These are phyloP conservation scores for Solen grandis DNA, from an alignment of 1,140 invertebrate species.

Conservation along the genomic window DNA sequence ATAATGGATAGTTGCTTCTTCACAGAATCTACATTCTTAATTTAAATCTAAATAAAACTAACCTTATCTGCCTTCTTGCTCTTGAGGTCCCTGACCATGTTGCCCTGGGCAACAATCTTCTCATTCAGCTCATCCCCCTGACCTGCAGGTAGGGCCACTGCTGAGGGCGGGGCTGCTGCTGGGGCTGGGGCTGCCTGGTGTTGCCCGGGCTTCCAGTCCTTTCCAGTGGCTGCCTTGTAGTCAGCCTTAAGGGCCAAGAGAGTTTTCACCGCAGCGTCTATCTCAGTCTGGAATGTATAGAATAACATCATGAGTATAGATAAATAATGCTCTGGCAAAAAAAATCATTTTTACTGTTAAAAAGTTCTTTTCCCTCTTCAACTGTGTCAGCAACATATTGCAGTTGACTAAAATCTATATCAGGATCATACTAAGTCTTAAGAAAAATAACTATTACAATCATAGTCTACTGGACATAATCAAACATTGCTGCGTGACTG, in stretches of 20 bases:
- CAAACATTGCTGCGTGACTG: too few species aligned
- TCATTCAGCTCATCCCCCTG: slow-evolving; percentile 79
- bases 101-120: slow-evolving; percentile 87
- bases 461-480: too few species aligned
- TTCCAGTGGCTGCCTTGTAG: slow-evolving; percentile 88
- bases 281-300: slow-evolving; percentile 70
- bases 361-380: too few species aligned
- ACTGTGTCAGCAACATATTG: too few species aligned
- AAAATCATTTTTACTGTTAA: too few species aligned
- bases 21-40: too few species aligned
- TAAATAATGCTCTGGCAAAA: too few species aligned
- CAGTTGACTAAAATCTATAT: too few species aligned
- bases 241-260: slow-evolving; percentile 86
- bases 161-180: slow-evolving; percentile 51
- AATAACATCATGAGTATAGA: slow-evolving; percentile 20
- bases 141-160: slow-evolving; percentile 65
- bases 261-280: slow-evolving; percentile 85
- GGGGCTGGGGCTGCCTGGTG: slow-evolving; percentile 8
- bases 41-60: too few species aligned
- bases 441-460: too few species aligned
- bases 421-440: too few species aligned
- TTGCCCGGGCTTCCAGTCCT: slow-evolving; percentile 81
- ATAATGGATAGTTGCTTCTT: too few species aligned
- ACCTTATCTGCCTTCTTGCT: slow-evolving; percentile 75
- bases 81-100: slow-evolving; percentile 86